These are phyloP conservation scores for Scaptomyza graminum DNA, from an alignment of 1,140 invertebrate genomes.

Conservation along the genomic window DNA sequence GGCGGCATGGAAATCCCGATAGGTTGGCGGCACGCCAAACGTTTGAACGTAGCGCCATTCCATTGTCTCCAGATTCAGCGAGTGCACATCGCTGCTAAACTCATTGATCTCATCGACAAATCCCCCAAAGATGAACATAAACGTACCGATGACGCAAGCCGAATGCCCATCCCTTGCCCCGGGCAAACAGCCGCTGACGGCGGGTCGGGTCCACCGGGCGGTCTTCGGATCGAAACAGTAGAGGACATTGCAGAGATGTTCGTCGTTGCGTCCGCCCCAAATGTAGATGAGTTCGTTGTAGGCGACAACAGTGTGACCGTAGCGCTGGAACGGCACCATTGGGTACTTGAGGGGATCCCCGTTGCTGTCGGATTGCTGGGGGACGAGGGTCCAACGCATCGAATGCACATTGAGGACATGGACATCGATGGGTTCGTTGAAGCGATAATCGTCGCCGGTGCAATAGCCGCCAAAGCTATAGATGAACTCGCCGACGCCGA, in stretches of 20 bases:
- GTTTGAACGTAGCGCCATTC: slow-evolving; percentile 88
- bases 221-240: slow-evolving; percentile 92
- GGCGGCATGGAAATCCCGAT: slow-evolving; percentile 95
- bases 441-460: slow-evolving; percentile 90
- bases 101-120: slow-evolving; percentile 91
- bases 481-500: slow-evolving; percentile 90
- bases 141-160: slow-evolving; percentile 90
- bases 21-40: slow-evolving; percentile 87
- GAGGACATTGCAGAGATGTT: slow-evolving; percentile 90
- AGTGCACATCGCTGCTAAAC: slow-evolving; percentile 92
- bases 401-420: slow-evolving; percentile 93
- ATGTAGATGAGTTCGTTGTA: slow-evolving; percentile 91
- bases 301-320: slow-evolving; percentile 94
- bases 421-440: slow-evolving; percentile 91
- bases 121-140: slow-evolving; percentile 96
- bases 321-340: slow-evolving; percentile 85
- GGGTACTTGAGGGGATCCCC: slow-evolving; percentile 83
- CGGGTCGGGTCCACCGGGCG: slow-evolving; percentile 87
- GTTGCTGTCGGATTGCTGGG: slow-evolving; percentile 62
- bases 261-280: slow-evolving; percentile 96
- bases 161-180: slow-evolving; percentile 94
- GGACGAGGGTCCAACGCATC: slow-evolving; percentile 85
- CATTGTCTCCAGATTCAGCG: slow-evolving; percentile 89
- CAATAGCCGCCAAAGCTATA: slow-evolving; percentile 97
- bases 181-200: slow-evolving; percentile 88